Base-by-base conservation (phyloP, 1,140 invertebrate genomes). In the Papilio helenus region DNA sequence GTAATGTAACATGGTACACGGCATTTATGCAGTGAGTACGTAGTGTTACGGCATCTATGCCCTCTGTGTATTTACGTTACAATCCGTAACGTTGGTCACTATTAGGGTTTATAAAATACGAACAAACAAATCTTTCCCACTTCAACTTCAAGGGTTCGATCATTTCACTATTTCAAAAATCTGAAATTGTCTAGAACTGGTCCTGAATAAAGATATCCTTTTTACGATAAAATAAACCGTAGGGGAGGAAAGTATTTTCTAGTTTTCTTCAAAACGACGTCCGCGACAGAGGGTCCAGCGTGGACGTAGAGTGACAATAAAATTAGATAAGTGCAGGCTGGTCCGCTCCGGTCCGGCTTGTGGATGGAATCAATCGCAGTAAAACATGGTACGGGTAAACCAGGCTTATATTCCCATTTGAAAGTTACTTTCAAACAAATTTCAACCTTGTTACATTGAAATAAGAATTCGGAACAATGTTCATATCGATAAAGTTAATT, bases 261-360 rank as follows among this genome's bases (percentile, higher is more conserved):
- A 91, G 87, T 91, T 90, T 89, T 86, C 89, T 87, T 83, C 82
- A 85, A 81, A 84, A 86, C 84, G 84, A 81, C 83, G 83, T 85
- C 81, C 77, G 84, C 82, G 72, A 82, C 85, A 87, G 86, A 92
- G 90, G 89, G 89, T 92, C 87, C 79, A 80, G 81, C 81, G 29
- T 76, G 81, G 84, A 85, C 83, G 84, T 80, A 86, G 87, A 89
- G 88, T 93, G 90, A 93, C 92, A 93, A 94, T 94, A 94, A 94
- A 93, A 94, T 94, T 93, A 93, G 91, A 93, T 93, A 94, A 94
- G 91, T 93, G 88, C 89, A 86, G 87, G 90, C 89, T 88, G 89
- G 87, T 87, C 85, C 79, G 82, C 84, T 83, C 85, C 82, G 84
- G 82, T 89, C 88, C 88, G 88, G 89, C 90, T 92, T 92, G 86